phyloP scores from a whole-genome alignment of 2,888 invertebrate species.

The Baronia brevicornis region DNA sequence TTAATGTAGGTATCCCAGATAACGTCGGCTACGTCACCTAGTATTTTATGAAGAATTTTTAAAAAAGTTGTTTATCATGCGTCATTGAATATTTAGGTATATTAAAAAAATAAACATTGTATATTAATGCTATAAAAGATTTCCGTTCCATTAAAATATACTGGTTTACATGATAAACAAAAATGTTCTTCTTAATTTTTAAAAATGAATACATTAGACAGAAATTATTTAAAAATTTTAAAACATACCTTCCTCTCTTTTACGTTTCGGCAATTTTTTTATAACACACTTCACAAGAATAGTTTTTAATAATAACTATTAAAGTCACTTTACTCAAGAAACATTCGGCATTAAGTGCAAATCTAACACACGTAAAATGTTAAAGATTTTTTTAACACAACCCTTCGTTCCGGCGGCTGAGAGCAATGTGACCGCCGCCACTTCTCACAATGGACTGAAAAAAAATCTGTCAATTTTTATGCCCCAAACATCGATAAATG shows the following conservation, averaged over 20 bases:
- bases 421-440: slow-evolving; percentile 37
- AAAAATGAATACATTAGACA: slow-evolving; percentile 2
- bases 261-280: slow-evolving; percentile 12
- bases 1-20: too few relatives aligned
- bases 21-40: too few relatives aligned
- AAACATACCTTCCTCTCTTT: slow-evolving; percentile 20
- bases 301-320: too few relatives aligned
- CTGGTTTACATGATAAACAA: too few relatives aligned
- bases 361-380: slow-evolving; percentile 27
- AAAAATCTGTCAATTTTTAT: slow-evolving; percentile 76
- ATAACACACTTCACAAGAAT: too few relatives aligned
- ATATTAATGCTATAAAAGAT: too few relatives aligned
- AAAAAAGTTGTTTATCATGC: too few relatives aligned
- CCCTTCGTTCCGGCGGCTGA: slow-evolving; percentile 39
- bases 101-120: too few relatives aligned
- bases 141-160: too few relatives aligned
- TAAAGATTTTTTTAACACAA: slow-evolving; percentile 45
- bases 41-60: too few relatives aligned
- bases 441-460: slow-evolving; percentile 69
- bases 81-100: too few relatives aligned
- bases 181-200: too few relatives aligned
- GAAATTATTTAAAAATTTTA: slow-evolving; percentile 3
- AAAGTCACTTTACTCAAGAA: slow-evolving; percentile 39
- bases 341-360: slow-evolving; percentile 18
- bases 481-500: slow-evolving; percentile 72